A percentile compares a stretch with the other conserved stretches of the same genome.
phyloP scores from a whole-genome alignment of 2,113 vertebrate genomes.

The Helogale parvula region DNA sequence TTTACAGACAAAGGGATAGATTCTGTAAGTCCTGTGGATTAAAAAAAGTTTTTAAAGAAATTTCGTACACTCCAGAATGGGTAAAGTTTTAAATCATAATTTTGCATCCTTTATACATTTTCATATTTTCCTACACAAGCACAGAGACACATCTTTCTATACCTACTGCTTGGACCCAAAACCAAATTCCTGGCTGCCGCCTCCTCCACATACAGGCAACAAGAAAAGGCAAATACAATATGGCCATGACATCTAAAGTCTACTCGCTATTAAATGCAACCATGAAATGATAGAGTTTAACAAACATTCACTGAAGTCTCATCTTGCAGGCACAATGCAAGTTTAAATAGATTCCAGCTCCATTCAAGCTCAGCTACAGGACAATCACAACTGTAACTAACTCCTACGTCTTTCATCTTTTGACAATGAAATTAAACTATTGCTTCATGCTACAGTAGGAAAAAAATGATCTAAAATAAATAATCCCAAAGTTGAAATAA shows the following conservation, averaged over 20 bases:
- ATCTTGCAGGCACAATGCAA: not conserved
- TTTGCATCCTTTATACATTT: not conserved
- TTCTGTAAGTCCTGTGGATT: not conserved
- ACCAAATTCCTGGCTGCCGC: not conserved
- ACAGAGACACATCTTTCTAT: not conserved
- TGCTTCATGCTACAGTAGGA: constrained; percentile 61
- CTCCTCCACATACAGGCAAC: not conserved
- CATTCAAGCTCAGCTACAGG: constrained; percentile 56
- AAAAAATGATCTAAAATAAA: constrained; percentile 73
- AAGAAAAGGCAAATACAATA: constrained; percentile 6
- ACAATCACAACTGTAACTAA: constrained; percentile 61
- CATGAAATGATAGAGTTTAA: constrained; percentile 44
- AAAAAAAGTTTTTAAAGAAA: not conserved
- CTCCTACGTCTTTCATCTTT: constrained; percentile 63
- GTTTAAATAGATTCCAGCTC: constrained; percentile 57
- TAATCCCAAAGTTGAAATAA: constrained; percentile 69
- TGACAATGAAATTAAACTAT: constrained; percentile 79
- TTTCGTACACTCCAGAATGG: not conserved
- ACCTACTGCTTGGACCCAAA: not conserved
- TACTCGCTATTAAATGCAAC: constrained; percentile 56
- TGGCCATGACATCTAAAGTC: not conserved
- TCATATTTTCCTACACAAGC: not conserved
- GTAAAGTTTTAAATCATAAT: not conserved
- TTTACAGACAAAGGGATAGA: not conserved
- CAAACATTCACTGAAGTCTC: constrained; percentile 39